Conservation (phyloP, 2,888 invertebrate genomes). For the Eupsilia transversa region DNA sequence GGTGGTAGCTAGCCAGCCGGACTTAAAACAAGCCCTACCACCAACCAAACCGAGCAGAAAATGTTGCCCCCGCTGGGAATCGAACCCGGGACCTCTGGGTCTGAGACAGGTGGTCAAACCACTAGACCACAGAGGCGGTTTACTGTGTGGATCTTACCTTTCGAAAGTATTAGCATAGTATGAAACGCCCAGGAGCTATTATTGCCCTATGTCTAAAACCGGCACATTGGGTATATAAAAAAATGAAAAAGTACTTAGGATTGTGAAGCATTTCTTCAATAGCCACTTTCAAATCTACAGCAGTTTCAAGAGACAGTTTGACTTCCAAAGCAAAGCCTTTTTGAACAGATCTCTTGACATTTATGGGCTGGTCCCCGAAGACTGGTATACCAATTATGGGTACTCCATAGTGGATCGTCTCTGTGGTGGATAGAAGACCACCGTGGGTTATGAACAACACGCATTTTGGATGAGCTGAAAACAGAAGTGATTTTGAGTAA, state of each 20-base stretch:
- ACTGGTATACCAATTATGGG: slow-evolving; percentile 82
- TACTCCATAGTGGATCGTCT: slow-evolving; percentile 77
- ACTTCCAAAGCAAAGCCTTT: slow-evolving; percentile 77
- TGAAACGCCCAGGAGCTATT: not conserved
- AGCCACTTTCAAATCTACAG: slow-evolving; percentile 69
- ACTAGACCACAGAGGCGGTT: too few species aligned
- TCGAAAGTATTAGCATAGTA: too few species aligned
- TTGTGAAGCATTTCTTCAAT: slow-evolving; percentile 73
- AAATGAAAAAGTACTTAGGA: slow-evolving; percentile 67
- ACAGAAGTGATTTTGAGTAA: not conserved
- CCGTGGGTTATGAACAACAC: slow-evolving; percentile 83
- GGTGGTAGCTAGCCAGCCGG: too few species aligned
- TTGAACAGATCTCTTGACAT: slow-evolving; percentile 73
- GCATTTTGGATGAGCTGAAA: slow-evolving; percentile 82
- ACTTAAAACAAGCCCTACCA: too few species aligned
- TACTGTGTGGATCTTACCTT: too few species aligned
- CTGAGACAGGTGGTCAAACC: too few species aligned
- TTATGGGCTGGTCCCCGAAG: slow-evolving; percentile 80
- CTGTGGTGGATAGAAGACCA: slow-evolving; percentile 80
- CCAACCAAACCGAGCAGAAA: too few species aligned
- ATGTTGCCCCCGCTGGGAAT: too few species aligned
- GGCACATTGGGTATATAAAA: not conserved
- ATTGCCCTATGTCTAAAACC: not conserved
- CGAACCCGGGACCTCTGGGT: too few species aligned
- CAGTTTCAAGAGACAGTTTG: slow-evolving; percentile 65